A percentile compares a stretch with the other conserved stretches of the same genome.
These are phyloP conservation scores for Neolamprologus caudopunctatus DNA, from an alignment of 2,113 vertebrate species.

Conservation along the genomic window DNA sequence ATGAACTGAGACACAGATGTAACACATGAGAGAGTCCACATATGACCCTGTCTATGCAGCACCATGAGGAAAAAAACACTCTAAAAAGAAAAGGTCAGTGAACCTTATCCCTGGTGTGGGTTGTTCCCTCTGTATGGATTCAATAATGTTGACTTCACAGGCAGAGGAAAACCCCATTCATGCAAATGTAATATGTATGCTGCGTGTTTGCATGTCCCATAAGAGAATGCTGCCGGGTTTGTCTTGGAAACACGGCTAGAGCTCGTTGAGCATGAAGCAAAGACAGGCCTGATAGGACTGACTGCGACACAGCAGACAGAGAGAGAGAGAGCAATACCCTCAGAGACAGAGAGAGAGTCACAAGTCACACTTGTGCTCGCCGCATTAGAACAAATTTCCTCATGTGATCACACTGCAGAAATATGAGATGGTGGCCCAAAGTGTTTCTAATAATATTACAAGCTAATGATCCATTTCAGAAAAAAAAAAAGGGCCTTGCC, in stretches of 20 bases:
- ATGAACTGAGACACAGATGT: neutral
- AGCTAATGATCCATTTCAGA: slow-evolving; percentile 53
- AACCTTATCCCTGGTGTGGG: neutral
- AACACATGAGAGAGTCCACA: neutral
- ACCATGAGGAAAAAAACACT: neutral
- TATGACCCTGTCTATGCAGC: neutral
- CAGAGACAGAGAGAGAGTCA: slow-evolving; percentile 16
- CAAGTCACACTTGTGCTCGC: slow-evolving; percentile 38
- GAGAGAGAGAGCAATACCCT: neutral
- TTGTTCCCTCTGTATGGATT: neutral
- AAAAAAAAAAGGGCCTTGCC: neutral
- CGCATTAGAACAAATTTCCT: slow-evolving; percentile 1
- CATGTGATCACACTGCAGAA: slow-evolving; percentile 38
- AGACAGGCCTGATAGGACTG: neutral
- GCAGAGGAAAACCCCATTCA: neutral
- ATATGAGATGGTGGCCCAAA: slow-evolving; percentile 49
- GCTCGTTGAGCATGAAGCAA: neutral
- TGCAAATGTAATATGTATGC: neutral
- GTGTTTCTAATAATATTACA: slow-evolving; percentile 63
- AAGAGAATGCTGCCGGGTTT: neutral
- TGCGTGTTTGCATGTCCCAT: neutral
- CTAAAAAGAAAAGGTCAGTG: neutral
- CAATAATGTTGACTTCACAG: neutral
- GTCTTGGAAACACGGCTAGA: neutral
- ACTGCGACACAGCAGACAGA: neutral